phyloP scores from a whole-genome alignment of 2,797 vertebrate species.

The Heterohyrax brucei region DNA sequence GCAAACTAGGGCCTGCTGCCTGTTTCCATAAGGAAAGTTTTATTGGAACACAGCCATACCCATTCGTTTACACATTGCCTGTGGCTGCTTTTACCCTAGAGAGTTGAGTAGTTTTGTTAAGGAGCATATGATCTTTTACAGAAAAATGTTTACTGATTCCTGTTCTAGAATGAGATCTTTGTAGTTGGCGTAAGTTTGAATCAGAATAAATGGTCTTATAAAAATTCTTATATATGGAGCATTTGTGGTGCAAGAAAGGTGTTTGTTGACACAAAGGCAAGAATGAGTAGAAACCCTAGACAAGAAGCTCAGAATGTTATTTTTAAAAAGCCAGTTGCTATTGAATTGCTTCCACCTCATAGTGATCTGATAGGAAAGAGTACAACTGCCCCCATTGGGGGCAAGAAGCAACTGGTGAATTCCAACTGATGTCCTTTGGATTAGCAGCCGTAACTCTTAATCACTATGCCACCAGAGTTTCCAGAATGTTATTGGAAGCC shows the following conservation, averaged over 20 bases:
- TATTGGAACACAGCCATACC: too few relatives aligned
- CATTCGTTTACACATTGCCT: conserved; percentile 36
- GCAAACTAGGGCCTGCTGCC: neutral
- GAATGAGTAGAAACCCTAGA: conserved; percentile 32
- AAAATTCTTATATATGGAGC: conserved; percentile 9
- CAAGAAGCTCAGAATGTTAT: conserved; percentile 43
- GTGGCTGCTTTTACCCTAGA: conserved; percentile 42
- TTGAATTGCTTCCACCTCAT: too few relatives aligned
- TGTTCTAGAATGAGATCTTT: conserved; percentile 38
- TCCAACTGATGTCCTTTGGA: too few relatives aligned
- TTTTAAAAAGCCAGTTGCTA: neutral
- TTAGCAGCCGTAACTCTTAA: too few relatives aligned
- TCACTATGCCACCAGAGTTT: too few relatives aligned
- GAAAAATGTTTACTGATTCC: too few relatives aligned
- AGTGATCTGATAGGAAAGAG: too few relatives aligned
- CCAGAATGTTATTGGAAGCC: conserved; percentile 44
- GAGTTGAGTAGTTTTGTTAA: conserved; percentile 37
- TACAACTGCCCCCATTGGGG: too few relatives aligned
- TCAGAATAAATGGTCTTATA: conserved; percentile 19
- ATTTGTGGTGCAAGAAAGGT: neutral
- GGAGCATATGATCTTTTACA: neutral
- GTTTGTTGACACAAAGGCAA: conserved; percentile 46
- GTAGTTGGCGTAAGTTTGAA: conserved; percentile 19
- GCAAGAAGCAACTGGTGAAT: too few relatives aligned
- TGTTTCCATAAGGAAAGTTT: neutral